These are phyloP conservation scores for Heterocephalus glaber DNA, from an alignment of 2,113 vertebrate genomes.

Conservation along the genomic window DNA sequence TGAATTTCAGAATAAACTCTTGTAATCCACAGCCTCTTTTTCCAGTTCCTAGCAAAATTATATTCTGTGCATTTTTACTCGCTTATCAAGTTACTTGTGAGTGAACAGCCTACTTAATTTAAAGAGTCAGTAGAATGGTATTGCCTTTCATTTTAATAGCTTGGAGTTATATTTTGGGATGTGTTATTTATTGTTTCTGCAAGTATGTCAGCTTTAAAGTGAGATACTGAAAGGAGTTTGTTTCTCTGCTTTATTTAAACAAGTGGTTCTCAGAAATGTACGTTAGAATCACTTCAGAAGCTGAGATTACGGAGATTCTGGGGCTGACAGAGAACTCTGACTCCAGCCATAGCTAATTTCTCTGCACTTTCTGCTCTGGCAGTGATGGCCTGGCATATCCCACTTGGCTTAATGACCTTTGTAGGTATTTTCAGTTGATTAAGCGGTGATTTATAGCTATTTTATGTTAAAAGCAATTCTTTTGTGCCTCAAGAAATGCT, in stretches of 20 bases:
- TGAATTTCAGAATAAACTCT: conserved; percentile 26
- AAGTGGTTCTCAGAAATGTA: background rate
- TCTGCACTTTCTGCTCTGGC: background rate
- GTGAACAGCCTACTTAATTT: background rate
- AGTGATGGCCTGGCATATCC: background rate
- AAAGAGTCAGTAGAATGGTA: background rate
- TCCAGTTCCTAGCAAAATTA: background rate
- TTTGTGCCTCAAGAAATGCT: background rate
- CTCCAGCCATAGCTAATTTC: background rate
- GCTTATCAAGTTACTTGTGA: conserved; percentile 41
- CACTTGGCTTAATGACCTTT: background rate
- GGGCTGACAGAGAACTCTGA: background rate
- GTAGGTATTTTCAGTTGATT: background rate
- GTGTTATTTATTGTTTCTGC: conserved; percentile 4
- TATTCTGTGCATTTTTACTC: conserved; percentile 17
- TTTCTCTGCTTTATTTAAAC: background rate
- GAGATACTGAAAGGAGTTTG: background rate
- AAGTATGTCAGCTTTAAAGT: conserved; percentile 39
- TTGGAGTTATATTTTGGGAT: background rate
- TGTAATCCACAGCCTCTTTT: background rate
- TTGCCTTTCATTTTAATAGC: conserved; percentile 26
- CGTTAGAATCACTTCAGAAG: background rate
- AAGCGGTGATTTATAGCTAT: conserved; percentile 12
- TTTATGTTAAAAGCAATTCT: background rate
- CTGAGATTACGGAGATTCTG: background rate